Conservation (phyloP, 2,888 invertebrate genomes). For the Kryphioiulus occultus region DNA sequence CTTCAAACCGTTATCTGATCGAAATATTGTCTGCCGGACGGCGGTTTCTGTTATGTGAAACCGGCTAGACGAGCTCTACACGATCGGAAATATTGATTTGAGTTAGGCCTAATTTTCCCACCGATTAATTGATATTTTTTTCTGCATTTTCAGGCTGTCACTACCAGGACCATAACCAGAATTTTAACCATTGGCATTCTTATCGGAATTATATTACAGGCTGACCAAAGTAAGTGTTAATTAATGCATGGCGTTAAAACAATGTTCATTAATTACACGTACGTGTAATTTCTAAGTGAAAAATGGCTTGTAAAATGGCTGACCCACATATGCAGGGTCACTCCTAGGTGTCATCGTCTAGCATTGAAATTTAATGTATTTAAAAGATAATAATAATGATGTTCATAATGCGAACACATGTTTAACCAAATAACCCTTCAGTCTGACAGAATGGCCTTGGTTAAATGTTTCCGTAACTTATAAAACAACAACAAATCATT, state of each 20-base stretch:
- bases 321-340: too few relatives aligned
- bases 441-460: too few relatives aligned
- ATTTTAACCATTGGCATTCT: slow-evolving; percentile 6
- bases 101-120: background rate
- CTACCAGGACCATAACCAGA: slow-evolving; percentile 17
- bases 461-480: too few relatives aligned
- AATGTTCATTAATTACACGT: too few relatives aligned
- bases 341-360: too few relatives aligned
- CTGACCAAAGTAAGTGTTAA: slow-evolving; percentile 1
- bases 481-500: too few relatives aligned
- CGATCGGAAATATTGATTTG: background rate
- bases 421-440: too few relatives aligned
- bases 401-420: too few relatives aligned
- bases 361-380: too few relatives aligned
- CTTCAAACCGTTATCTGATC: slow-evolving; percentile 12
- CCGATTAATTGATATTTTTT: background rate
- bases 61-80: background rate
- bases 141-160: background rate
- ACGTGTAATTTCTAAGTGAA: too few relatives aligned
- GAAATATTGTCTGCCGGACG: background rate
- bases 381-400: too few relatives aligned
- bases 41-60: background rate
- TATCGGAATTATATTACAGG: slow-evolving; percentile 15
- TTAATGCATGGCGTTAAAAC: background rate
- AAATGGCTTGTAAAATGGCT: too few relatives aligned